A percentile compares a stretch with the other conserved stretches of the same genome.
Evolutionary conservation across 2,797 vertebrate genomes (phyloP).

Genomic region (Pangasius macronema): DNA sequence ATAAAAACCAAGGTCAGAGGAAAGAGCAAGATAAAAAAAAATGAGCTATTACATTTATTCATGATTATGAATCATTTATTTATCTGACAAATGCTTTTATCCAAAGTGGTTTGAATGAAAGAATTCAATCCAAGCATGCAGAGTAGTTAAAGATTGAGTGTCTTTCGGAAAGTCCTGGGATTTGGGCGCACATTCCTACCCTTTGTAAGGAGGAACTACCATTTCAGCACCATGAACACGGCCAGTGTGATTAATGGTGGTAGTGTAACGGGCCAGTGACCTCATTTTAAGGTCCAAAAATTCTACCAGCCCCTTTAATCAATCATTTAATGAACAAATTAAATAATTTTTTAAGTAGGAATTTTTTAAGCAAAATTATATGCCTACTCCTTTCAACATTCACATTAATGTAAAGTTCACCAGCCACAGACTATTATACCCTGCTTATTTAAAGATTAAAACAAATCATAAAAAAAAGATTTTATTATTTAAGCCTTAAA

Average conservation of each 20-base stretch:
- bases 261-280: background rate
- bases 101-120: background rate
- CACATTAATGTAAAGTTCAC: background rate
- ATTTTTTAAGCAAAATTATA: background rate
- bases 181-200: background rate
- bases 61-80: background rate
- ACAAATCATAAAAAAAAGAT: background rate
- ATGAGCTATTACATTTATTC: background rate
- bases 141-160: background rate
- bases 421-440: background rate
- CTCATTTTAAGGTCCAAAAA: background rate
- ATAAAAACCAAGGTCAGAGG: background rate
- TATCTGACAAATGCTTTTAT: background rate
- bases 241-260: background rate
- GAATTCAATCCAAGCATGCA: background rate
- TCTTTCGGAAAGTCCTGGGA: background rate
- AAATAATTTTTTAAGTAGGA: background rate
- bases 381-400: background rate
- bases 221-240: constrained; percentile 31
- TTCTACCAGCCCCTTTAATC: background rate
- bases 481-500: background rate
- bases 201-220: background rate
- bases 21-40: background rate
- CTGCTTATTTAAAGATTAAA: background rate
- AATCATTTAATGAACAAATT: background rate